Base-by-base conservation (phyloP, 2,113 vertebrate genomes). In the Phylloscopus trochiloides region DNA sequence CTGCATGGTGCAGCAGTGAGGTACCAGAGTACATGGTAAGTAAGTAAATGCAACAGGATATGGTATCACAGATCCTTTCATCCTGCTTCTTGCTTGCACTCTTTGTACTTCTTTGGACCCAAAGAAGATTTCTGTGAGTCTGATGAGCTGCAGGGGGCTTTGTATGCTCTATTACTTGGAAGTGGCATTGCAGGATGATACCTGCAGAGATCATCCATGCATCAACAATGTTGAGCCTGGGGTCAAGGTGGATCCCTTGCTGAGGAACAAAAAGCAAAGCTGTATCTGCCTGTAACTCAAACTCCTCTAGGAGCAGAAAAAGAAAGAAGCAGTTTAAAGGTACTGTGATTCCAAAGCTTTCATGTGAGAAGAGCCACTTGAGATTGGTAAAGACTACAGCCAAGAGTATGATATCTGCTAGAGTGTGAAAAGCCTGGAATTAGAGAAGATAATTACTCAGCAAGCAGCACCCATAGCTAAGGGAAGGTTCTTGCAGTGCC, bases 301-400 rank as follows among this genome's bases (percentile, higher is more conserved):
- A 90, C 40, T 76, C 68, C 40, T 78, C 45, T 32, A 47, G 43
- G 48, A 90, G 15, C 1, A 82, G 43, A 52, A 89, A 17, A 59
- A 89, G 38, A 76, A 84, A 63, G 34, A 16, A 74, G 12, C 7
- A 26, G 22, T 81, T 88, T 87, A 68, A 87, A 90, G 26, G 32
- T 62, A 22, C 36, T 52, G 70, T 73, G n/a, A 68, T 90, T 92
- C 45, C 78, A 86, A 51, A 76, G 26, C 32, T 88, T 82, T 76
- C 45, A 45, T 70, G 42, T 62, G 67, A 88, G 26, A 83, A 83
- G 32, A 79, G 67, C 14, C 66, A 51, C 63, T 29, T 72, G 90
- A 95, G 90, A 86, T 22, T 42, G 31, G 29, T 79, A 79, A 83
- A 83, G 71, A 52, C 92, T 83, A 76, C 86, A 86, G 67, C 54